Conservation (phyloP, 1,140 invertebrate genomes). For the Eulimnadia texana region DNA sequence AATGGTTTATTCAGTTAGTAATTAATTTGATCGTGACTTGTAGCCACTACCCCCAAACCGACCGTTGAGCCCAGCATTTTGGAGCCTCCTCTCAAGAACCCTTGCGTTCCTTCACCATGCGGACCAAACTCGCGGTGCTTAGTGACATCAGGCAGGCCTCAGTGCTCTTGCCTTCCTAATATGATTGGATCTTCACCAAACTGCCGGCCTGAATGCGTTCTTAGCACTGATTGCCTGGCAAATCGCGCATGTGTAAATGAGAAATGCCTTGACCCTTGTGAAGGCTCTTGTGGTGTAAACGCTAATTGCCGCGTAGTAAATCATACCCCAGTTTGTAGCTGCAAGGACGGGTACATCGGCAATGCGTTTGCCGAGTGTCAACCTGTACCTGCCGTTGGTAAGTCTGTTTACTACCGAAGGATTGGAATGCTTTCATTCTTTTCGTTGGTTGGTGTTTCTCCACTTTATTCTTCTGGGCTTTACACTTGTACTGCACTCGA, state of each 20-base stretch:
- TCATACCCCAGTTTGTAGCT: slow-evolving; percentile 49
- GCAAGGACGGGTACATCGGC: slow-evolving; percentile 27
- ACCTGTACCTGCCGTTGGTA: slow-evolving; percentile 1
- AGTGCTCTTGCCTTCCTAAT: slow-evolving; percentile 54
- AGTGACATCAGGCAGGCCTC: slow-evolving; percentile 55
- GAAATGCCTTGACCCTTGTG: slow-evolving; percentile 55
- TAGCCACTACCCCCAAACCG: not conserved
- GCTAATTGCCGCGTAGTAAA: slow-evolving; percentile 36
- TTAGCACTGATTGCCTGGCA: slow-evolving; percentile 54
- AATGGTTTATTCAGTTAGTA: not conserved
- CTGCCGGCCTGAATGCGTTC: slow-evolving; percentile 57
- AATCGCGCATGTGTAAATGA: slow-evolving; percentile 43
- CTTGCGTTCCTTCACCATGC: slow-evolving; percentile 54
- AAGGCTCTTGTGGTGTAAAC: slow-evolving; percentile 37
- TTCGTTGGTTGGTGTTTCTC: too few relatives aligned
- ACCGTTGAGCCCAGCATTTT: slow-evolving; percentile 31
- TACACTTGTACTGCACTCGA: too few relatives aligned
- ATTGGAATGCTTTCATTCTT: too few relatives aligned
- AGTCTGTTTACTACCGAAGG: too few relatives aligned
- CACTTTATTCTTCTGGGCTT: too few relatives aligned
- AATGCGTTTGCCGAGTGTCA: slow-evolving; percentile 50
- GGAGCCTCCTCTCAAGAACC: slow-evolving; percentile 17
- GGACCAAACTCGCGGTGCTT: slow-evolving; percentile 57
- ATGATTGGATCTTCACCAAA: slow-evolving; percentile 31
- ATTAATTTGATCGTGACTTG: not conserved